Conservation (phyloP, 2,797 vertebrate species). For the Podargus strigoides region DNA sequence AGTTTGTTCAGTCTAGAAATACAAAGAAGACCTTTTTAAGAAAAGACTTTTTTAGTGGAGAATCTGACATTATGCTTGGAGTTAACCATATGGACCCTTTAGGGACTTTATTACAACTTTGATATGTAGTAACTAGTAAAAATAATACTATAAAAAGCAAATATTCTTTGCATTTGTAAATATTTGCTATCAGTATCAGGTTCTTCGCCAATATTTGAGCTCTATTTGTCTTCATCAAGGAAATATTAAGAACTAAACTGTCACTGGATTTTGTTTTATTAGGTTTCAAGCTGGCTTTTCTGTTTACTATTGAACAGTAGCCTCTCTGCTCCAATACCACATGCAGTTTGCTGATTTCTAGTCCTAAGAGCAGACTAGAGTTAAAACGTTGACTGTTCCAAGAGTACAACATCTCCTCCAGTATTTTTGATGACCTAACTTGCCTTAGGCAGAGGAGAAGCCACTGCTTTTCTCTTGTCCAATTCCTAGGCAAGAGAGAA, state of each 20-base stretch:
- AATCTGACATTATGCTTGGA: neutral
- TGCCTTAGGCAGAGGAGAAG: rapidly evolving
- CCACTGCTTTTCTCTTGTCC: neutral
- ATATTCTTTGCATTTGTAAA: neutral
- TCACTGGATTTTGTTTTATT: neutral
- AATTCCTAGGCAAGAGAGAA: neutral
- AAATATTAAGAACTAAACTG: neutral
- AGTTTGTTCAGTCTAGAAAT: neutral
- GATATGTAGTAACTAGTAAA: rapidly evolving
- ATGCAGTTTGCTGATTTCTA: neutral
- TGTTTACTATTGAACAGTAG: neutral
- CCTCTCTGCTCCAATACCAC: neutral
- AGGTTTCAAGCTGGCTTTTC: neutral
- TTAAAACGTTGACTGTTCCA: neutral
- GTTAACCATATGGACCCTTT: too few species aligned
- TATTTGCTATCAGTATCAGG: neutral
- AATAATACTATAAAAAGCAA: neutral
- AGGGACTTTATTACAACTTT: neutral
- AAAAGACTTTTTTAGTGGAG: neutral
- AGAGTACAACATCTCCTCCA: neutral
- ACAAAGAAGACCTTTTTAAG: rapidly evolving
- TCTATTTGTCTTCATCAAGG: neutral
- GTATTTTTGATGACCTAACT: neutral
- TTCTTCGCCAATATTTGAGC: neutral
- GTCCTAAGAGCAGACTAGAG: too few species aligned